Evolutionary conservation across 2,113 vertebrate genomes (phyloP), one percentile per base, ranked within the genome.

Genomic region (Brachyhypopomus gauderio): DNA sequence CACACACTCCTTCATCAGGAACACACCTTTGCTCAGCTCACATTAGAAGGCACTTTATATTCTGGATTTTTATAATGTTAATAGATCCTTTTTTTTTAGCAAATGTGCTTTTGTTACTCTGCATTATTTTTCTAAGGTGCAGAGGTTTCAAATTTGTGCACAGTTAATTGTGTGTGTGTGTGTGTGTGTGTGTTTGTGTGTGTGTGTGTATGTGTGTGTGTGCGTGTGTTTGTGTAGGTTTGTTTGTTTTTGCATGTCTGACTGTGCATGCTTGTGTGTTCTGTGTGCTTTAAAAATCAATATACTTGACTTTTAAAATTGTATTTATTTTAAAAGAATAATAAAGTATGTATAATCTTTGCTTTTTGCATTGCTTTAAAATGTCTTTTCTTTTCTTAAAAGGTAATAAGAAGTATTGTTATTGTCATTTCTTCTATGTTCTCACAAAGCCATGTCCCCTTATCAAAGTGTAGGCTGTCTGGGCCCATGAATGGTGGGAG

Each of bases 391-490:
- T 77, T 59, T 41, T 58, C 52, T 63, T 59, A 2, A 56, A 75
- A 55, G 27, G n/a, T 22, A 71, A 58, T 11, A 63, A 59, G 64
- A 78, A 63, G 17, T 23, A 83, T 80, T 86, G 85, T 86, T 86
- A 78, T 81, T 86, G 85, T 83, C 23, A 78, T 84, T 86, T 81
- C 78, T 77, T 66, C 56, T 25, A 16, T 41, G 59, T 71, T 56
- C 25, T 38, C 17, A 27, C 52, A 23, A 48, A 66, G 45, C 27
- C 17, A 60, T 64, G 27, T 48, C 12, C 45, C 5, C 9, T 52
- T 12, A 12, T 14, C 0, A 52, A 14, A 3, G 45, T 3, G 9
- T 1, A 52, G 45, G 45, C 45, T 52, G 5, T 52, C 11, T 52
- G 45, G 12, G 12, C 11, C 45, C 45, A 7, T 52, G 45, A 52